phyloP scores from a whole-genome alignment of 2,113 vertebrate species.

The Anas platyrhynchos region DNA sequence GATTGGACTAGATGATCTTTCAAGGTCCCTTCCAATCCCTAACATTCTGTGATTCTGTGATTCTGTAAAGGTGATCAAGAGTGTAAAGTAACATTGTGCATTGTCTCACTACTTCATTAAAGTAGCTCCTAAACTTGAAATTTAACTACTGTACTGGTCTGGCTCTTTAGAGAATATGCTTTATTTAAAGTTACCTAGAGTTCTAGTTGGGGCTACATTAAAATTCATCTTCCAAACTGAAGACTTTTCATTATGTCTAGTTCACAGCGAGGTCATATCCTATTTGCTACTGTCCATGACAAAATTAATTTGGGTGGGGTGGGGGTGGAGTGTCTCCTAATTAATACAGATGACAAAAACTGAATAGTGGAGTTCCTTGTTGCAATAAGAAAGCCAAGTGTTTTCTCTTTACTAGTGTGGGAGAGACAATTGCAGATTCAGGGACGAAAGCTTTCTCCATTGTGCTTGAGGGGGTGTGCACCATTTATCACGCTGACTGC shows the following conservation, averaged over 20 bases:
- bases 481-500: conserved; percentile 78
- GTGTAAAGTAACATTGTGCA: background rate
- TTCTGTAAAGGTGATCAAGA: background rate
- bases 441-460: conserved; percentile 31
- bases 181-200: background rate
- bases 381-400: background rate
- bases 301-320: conserved; percentile 25
- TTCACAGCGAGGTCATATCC: background rate
- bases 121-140: background rate
- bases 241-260: background rate
- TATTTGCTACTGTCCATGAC: conserved; percentile 28
- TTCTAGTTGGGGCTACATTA: background rate
- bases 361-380: background rate
- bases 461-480: background rate
- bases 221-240: conserved; percentile 23
- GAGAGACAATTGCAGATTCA: conserved; percentile 8
- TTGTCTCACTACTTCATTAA: background rate
- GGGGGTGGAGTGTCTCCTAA: conserved; percentile 19
- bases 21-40: too few species aligned
- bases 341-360: conserved; percentile 27
- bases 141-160: background rate
- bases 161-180: background rate
- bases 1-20: too few species aligned
- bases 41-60: too few species aligned
- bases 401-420: conserved; percentile 7